These are phyloP conservation scores for Zapornia atra DNA, from an alignment of 2,113 vertebrate genomes.

Conservation along the genomic window DNA sequence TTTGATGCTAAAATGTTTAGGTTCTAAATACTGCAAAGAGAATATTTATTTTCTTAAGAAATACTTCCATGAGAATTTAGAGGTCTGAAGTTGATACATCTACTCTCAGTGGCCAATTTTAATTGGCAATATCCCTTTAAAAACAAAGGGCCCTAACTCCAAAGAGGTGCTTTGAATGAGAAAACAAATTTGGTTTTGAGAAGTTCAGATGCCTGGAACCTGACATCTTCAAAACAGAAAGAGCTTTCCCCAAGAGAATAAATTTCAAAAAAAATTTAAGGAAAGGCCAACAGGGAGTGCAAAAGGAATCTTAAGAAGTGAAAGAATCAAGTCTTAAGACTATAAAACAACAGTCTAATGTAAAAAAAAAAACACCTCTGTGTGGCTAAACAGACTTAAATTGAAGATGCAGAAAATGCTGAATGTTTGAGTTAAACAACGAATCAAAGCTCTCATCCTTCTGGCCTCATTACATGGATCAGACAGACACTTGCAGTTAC, in stretches of 20 bases:
- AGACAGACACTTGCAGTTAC: background rate
- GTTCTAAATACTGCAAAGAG: background rate
- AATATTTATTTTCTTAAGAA: constrained; percentile 52
- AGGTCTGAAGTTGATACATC: background rate
- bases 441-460: background rate
- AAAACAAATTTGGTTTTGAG: constrained; percentile 14
- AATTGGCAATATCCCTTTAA: constrained; percentile 58
- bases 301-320: background rate
- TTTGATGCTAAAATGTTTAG: background rate
- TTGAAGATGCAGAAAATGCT: background rate
- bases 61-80: constrained; percentile 25
- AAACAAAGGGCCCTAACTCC: constrained; percentile 10
- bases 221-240: background rate
- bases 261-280: background rate
- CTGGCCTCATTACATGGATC: background rate
- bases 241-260: background rate
- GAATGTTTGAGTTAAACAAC: background rate
- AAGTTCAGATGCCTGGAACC: background rate
- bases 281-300: background rate
- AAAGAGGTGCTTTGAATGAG: constrained; percentile 3
- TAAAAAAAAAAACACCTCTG: background rate
- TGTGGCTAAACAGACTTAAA: background rate
- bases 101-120: background rate
- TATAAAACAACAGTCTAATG: background rate
- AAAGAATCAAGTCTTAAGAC: background rate